Evolutionary conservation across 2,797 vertebrate genomes (phyloP).

Genomic region (Fratercula arctica): DNA sequence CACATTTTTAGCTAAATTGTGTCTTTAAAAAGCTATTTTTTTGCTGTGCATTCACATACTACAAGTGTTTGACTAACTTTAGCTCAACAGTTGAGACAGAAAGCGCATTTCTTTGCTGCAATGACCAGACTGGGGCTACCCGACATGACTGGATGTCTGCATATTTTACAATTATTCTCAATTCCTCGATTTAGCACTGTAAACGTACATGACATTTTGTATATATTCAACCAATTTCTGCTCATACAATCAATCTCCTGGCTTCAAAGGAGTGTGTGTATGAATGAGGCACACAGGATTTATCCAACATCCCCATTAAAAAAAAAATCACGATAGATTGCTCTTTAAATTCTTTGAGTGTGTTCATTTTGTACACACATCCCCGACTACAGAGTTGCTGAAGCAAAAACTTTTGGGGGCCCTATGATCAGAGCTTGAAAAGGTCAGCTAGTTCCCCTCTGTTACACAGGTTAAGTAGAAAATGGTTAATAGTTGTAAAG

Average conservation of each 20-base stretch:
- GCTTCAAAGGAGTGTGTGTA: background rate
- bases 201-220: background rate
- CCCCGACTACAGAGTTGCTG: background rate
- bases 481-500: background rate
- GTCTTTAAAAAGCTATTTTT: background rate
- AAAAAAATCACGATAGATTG: background rate
- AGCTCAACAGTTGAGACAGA: background rate
- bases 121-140: background rate
- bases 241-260: background rate
- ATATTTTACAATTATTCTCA: background rate
- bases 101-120: background rate
- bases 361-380: background rate
- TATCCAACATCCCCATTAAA: background rate
- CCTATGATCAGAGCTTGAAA: background rate
- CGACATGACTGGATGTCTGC: background rate
- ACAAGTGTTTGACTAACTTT: background rate
- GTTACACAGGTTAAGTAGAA: background rate
- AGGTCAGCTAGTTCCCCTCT: background rate
- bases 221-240: background rate
- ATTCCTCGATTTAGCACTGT: background rate
- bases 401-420: background rate
- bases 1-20: constrained; percentile 42
- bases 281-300: background rate
- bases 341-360: background rate
- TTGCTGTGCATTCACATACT: background rate